These are phyloP conservation scores for Epinotia ramella DNA, from an alignment of 2,888 invertebrate genomes.

Conservation along the genomic window DNA sequence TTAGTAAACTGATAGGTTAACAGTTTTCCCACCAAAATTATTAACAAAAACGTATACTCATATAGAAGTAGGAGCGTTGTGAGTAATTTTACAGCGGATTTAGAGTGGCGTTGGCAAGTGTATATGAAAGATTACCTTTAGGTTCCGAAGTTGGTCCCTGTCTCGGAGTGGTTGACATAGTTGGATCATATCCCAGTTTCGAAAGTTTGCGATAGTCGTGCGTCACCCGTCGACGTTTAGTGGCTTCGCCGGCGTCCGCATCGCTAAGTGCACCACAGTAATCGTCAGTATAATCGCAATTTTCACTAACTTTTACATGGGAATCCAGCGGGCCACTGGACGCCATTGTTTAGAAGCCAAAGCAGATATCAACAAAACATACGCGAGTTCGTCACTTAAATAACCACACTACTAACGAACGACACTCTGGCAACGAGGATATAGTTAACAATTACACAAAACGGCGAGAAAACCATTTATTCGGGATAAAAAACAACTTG, in stretches of 20 bases:
- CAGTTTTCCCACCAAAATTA: conserved; percentile 80
- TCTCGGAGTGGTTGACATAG: conserved; percentile 76
- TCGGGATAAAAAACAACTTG: conserved; percentile 81
- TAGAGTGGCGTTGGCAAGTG: conserved; percentile 46
- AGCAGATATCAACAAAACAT: conserved; percentile 66
- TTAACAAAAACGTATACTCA: conserved; percentile 44
- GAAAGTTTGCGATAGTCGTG: conserved; percentile 79
- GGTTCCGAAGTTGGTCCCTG: conserved; percentile 67
- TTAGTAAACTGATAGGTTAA: conserved; percentile 74
- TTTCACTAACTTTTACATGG: conserved; percentile 79
- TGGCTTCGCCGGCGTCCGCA: conserved; percentile 73
- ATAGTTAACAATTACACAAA: conserved; percentile 59
- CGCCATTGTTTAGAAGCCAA: conserved; percentile 80
- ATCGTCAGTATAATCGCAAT: conserved; percentile 68
- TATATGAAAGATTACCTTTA: conserved; percentile 69
- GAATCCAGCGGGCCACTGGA: conserved; percentile 75
- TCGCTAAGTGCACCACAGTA: conserved; percentile 66
- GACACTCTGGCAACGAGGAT: conserved; percentile 60
- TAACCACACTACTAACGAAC: conserved; percentile 60
- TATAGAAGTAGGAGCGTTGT: conserved; percentile 34
- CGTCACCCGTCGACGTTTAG: conserved; percentile 77
- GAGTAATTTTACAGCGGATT: conserved; percentile 23
- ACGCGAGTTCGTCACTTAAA: conserved; percentile 71
- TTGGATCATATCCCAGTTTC: conserved; percentile 79
- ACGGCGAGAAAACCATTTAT: conserved; percentile 75